Evolutionary conservation across 2,797 vertebrate genomes (phyloP).

Genomic region (Sitta carolinensis): DNA sequence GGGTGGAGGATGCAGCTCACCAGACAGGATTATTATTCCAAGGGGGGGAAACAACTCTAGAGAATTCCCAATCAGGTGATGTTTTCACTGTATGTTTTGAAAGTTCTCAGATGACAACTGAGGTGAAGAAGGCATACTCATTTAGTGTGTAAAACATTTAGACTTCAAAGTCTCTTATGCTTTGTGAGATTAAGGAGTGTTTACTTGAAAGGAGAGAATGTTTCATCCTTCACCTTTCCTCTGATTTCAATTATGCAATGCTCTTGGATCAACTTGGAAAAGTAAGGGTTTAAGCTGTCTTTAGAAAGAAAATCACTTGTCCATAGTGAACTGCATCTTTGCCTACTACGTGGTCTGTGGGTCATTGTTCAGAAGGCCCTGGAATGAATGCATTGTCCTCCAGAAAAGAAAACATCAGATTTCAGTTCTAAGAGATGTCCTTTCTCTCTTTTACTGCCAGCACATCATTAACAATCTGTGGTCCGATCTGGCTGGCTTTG

Average conservation of each 20-base stretch:
- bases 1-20: background rate
- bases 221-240: background rate
- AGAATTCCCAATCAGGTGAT: background rate
- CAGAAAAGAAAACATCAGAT: background rate
- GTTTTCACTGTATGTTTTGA: background rate
- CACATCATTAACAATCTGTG: background rate
- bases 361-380: background rate
- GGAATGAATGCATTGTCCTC: background rate
- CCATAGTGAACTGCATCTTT: background rate
- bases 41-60: fast-evolving
- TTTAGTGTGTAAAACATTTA: background rate
- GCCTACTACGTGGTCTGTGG: background rate
- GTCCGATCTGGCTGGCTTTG: background rate
- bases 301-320: background rate
- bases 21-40: background rate
- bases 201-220: background rate
- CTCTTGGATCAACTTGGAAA: background rate
- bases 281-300: background rate
- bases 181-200: background rate
- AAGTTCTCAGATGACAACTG: background rate
- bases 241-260: background rate
- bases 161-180: background rate
- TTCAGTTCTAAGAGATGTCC: background rate
- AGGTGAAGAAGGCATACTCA: background rate
- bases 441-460: background rate